Percentiles rank a stretch among this genome's conserved stretches.
phyloP scores from a whole-genome alignment of 2,113 vertebrate genomes.

The Paedocypris sp. region DNA sequence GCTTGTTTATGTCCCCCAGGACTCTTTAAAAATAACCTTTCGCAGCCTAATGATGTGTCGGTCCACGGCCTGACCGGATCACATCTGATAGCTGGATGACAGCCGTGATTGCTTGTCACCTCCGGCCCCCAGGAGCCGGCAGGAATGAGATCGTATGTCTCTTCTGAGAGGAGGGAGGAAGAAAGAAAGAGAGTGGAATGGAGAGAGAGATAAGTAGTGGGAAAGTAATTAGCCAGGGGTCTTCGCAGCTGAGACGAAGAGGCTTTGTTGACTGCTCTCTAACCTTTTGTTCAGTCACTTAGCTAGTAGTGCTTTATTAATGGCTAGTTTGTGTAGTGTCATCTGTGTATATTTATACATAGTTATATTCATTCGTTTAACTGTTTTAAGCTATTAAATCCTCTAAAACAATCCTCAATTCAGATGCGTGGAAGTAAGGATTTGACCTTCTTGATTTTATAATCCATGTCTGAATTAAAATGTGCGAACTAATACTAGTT shows the following conservation, averaged over 20 bases:
- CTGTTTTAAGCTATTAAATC: too few species aligned
- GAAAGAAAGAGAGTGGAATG: too few species aligned
- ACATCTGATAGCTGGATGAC: constrained; percentile 31
- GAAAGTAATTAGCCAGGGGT: constrained; percentile 36
- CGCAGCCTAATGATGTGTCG: constrained; percentile 30
- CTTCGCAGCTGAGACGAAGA: neutral
- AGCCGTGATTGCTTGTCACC: constrained; percentile 33
- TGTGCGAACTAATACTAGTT: too few species aligned
- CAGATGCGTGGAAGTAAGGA: too few species aligned
- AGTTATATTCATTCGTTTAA: too few species aligned
- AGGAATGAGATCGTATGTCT: constrained; percentile 21
- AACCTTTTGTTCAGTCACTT: constrained; percentile 5
- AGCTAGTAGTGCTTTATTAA: too few species aligned
- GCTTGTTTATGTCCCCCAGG: constrained; percentile 1
- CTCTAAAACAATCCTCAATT: too few species aligned
- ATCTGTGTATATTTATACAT: too few species aligned
- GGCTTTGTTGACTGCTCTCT: neutral
- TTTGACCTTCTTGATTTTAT: too few species aligned
- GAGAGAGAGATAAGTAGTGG: constrained; percentile 23
- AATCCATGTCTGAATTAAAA: too few species aligned
- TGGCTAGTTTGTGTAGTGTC: neutral
- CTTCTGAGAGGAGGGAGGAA: constrained; percentile 7
- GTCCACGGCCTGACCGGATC: constrained; percentile 17
- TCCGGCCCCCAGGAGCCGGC: constrained; percentile 30
- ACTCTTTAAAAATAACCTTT: constrained; percentile 30